phyloP scores from a whole-genome alignment of 1,140 invertebrate species.

The Leptinotarsa undecemlineata region DNA sequence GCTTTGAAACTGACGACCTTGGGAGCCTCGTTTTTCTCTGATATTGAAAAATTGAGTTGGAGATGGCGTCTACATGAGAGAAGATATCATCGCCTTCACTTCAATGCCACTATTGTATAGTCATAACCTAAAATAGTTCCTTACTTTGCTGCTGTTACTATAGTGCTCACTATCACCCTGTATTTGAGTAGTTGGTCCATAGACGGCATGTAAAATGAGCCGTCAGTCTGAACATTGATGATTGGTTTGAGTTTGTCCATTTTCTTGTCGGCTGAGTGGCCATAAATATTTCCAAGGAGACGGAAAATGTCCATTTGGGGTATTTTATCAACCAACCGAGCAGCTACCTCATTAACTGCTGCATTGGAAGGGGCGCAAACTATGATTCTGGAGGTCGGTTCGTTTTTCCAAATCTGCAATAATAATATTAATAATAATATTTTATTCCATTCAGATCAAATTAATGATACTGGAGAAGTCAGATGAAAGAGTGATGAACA shows the following conservation, averaged over 20 bases:
- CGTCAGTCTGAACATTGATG: constrained; percentile 33
- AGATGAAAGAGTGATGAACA: too few species aligned
- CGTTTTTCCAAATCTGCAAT: constrained; percentile 39
- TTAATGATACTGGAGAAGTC: not conserved
- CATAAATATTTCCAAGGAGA: constrained; percentile 34
- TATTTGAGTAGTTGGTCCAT: constrained; percentile 34
- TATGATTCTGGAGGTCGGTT: constrained; percentile 71
- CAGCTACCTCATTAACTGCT: constrained; percentile 79
- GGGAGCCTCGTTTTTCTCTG: too few species aligned
- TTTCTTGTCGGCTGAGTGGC: constrained; percentile 20
- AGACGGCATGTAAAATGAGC: constrained; percentile 34
- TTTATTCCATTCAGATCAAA: not conserved
- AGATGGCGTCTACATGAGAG: too few species aligned
- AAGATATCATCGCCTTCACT: too few species aligned
- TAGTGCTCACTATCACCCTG: constrained; percentile 42
- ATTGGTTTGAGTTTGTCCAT: constrained; percentile 32
- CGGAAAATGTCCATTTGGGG: constrained; percentile 36
- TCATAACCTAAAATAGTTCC: not conserved
- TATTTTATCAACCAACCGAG: constrained; percentile 64
- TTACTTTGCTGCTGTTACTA: constrained; percentile 40
- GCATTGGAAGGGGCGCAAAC: constrained; percentile 79
- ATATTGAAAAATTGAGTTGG: too few species aligned
- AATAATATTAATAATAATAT: not conserved
- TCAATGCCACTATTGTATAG: too few species aligned
- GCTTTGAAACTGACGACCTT: too few species aligned